A percentile compares a stretch with the other conserved stretches of the same genome.
These are phyloP conservation scores for Seira musarum DNA, from an alignment of 2,888 invertebrate genomes.

Conservation along the genomic window DNA sequence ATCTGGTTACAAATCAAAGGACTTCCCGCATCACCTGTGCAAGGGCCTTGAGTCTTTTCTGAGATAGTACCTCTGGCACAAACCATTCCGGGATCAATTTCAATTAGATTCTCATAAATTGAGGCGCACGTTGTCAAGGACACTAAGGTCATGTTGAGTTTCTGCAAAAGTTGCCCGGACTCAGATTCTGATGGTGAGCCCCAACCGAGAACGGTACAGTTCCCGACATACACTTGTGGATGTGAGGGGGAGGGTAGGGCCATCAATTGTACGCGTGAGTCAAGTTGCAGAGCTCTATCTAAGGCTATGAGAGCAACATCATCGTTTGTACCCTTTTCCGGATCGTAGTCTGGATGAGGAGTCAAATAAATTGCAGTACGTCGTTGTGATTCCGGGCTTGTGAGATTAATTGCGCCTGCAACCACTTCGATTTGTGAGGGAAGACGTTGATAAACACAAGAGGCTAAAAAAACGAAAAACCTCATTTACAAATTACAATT, in stretches of 20 bases:
- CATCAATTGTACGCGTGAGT: constrained; percentile 30
- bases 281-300: constrained; percentile 12
- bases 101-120: constrained; percentile 62
- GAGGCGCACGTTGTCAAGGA: constrained; percentile 66
- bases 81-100: constrained; percentile 52
- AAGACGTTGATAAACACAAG: constrained; percentile 43
- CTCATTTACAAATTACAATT: background rate
- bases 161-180: constrained; percentile 70
- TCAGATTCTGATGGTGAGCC: constrained; percentile 31
- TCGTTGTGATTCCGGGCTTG: constrained; percentile 43
- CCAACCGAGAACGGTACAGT: constrained; percentile 50
- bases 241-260: background rate
- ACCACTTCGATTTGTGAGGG: constrained; percentile 40
- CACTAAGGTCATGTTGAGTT: constrained; percentile 70
- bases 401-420: constrained; percentile 56
- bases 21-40: constrained; percentile 73
- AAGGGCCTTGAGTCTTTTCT: constrained; percentile 26
- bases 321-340: constrained; percentile 20
- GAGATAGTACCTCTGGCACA: constrained; percentile 51
- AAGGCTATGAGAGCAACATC: constrained; percentile 38
- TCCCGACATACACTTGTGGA: constrained; percentile 17
- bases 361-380: constrained; percentile 9
- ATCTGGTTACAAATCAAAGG: constrained; percentile 71
- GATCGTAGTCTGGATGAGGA: constrained; percentile 45
- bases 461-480: constrained; percentile 30